Evolutionary conservation across 2,888 invertebrate species (phyloP), one percentile per base, ranked within the genome.

Genomic region (Rhyacophila evoluta): DNA sequence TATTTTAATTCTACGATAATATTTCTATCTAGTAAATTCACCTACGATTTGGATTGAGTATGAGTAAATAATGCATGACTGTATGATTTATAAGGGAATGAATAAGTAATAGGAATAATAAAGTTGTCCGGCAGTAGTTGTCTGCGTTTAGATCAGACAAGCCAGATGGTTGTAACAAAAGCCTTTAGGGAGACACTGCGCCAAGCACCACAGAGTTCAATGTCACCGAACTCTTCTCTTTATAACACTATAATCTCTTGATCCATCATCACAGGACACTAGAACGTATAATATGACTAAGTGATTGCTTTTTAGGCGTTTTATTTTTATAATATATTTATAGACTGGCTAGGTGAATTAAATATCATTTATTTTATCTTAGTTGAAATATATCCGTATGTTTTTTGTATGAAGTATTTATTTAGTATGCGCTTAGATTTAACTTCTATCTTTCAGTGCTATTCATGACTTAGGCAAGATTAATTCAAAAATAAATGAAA

Each of bases 71-170:
- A 55, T 55, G 55, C 25, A 55, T 55, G 55, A 55, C 55, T 2
- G 19, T 41, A 41, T 41, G 55, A 55, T 55, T 55, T 55, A 55
- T 55, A 55, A 55, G 55, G 55, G 55, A 55, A 55, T 55, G 55
- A 25, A 55, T 55, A 55, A 55, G 55, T 55, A 55, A 25, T 55
- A 19, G 15, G 55, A 55, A 55, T 55, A 55, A 55, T 55, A 55
- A 55, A 55, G 55, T 55, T 55, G 55, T 55, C 19, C 25, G 12
- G 55, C 25, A 25, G 55, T 55, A 19, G 25, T 25, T 55, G 55
- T 25, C 25, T 55, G 19, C 55, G 55, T 55, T 55, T 55, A 25
- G 55, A 55, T 55, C 55, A 55, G 55, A 55, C 55, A 55, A 19
- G 15, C 15, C 55, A 55, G 55, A 55, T 55, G 55, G 55, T 25